Conservation (phyloP, 2,113 vertebrate species). For the Canis aureus region DNA sequence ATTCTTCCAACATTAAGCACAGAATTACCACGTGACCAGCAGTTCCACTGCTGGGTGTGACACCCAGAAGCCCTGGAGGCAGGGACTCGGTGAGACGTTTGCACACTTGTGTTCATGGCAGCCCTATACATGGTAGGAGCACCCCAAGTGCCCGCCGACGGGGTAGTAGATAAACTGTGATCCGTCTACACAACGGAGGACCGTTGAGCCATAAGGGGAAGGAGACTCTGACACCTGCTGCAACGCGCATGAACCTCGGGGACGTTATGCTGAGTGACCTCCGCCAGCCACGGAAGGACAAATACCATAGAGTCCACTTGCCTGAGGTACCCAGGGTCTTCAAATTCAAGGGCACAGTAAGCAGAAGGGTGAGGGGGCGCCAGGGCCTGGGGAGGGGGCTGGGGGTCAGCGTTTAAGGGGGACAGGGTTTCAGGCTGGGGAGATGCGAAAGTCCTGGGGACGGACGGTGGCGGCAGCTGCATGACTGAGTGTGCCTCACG, state of each 20-base stretch:
- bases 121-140: rapidly evolving
- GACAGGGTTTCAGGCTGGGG: too few relatives aligned
- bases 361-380: rapidly evolving
- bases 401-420: rapidly evolving
- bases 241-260: rapidly evolving
- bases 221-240: rapidly evolving
- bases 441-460: not conserved
- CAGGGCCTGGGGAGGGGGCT: not conserved
- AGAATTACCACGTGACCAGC: rapidly evolving
- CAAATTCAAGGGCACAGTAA: rapidly evolving
- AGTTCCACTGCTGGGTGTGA: too few relatives aligned
- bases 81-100: rapidly evolving
- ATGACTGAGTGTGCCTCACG: rapidly evolving
- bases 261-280: not conserved
- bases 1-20: not conserved
- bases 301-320: not conserved
- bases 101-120: rapidly evolving
- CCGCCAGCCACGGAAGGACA: not conserved
- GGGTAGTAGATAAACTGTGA: rapidly evolving
- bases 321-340: not conserved
- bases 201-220: rapidly evolving
- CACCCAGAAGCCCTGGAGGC: not conserved
- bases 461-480: rapidly evolving
- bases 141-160: rapidly evolving
- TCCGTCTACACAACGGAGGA: rapidly evolving